Percentiles rank a stretch among this genome's conserved stretches.
Evolutionary conservation across 2,888 invertebrate species (phyloP).

Genomic region (Eupeodes latifasciatus): DNA sequence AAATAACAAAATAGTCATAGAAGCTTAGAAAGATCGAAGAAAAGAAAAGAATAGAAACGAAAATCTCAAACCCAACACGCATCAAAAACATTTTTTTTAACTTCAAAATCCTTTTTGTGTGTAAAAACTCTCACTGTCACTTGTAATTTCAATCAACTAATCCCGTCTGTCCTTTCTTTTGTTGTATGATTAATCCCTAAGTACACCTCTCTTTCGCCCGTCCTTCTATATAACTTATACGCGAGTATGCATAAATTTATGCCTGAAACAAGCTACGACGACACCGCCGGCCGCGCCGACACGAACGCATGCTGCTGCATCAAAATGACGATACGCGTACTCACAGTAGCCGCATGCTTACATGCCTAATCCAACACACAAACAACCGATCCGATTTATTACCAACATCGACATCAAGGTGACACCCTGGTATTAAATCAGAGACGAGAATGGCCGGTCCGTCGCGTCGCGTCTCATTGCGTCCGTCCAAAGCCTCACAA

Average conservation of each 20-base stretch:
- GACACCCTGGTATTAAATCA: slow-evolving; percentile 75
- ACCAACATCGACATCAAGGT: slow-evolving; percentile 75
- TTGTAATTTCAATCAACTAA: slow-evolving; percentile 74
- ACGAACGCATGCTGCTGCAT: neutral
- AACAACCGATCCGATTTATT: slow-evolving; percentile 74
- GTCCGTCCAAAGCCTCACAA: neutral
- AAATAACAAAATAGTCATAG: too few relatives aligned
- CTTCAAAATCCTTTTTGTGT: neutral
- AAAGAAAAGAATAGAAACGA: neutral
- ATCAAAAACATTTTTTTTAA: neutral
- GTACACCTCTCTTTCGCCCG: slow-evolving; percentile 31
- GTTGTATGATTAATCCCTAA: slow-evolving; percentile 57
- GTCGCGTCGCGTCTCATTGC: too few relatives aligned
- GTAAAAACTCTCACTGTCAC: slow-evolving; percentile 49
- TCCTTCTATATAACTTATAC: neutral
- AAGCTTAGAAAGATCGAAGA: too few relatives aligned
- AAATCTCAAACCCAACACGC: slow-evolving; percentile 3
- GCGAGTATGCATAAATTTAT: neutral
- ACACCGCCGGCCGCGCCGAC: neutral
- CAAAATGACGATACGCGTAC: slow-evolving; percentile 56
- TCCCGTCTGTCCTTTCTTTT: slow-evolving; percentile 26
- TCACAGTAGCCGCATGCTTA: slow-evolving; percentile 73
- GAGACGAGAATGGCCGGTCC: slow-evolving; percentile 33
- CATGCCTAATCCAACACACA: slow-evolving; percentile 75
- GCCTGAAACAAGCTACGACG: neutral